Conservation (phyloP, 2,113 vertebrate species). For the Hassar affinis region DNA sequence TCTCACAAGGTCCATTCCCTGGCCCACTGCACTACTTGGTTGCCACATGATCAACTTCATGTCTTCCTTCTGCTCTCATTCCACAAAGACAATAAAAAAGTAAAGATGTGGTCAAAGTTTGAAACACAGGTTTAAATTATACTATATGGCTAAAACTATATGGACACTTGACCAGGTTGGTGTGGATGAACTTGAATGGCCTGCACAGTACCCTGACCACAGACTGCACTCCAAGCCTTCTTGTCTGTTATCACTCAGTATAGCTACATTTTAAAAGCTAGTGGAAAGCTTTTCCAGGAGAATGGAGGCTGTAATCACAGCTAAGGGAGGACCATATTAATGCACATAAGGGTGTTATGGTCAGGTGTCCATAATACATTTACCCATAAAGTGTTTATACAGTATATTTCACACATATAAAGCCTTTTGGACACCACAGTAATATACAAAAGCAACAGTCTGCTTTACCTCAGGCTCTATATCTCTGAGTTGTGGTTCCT, state of each 20-base stretch:
- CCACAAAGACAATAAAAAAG: background rate
- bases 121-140: background rate
- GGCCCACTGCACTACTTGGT: slow-evolving; percentile 36
- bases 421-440: background rate
- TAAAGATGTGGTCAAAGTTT: background rate
- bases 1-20: slow-evolving; percentile 20
- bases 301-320: background rate
- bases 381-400: background rate
- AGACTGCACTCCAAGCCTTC: background rate
- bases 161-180: background rate
- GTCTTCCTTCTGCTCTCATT: slow-evolving; percentile 52
- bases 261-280: background rate
- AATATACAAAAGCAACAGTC: background rate
- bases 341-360: background rate
- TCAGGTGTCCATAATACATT: background rate
- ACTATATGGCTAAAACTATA: background rate
- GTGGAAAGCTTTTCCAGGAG: background rate
- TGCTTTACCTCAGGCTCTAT: slow-evolving; percentile 55
- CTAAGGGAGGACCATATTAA: background rate
- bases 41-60: slow-evolving; percentile 37
- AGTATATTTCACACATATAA: background rate
- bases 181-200: background rate
- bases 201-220: background rate
- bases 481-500: slow-evolving; percentile 52
- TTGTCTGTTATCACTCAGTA: background rate